These are phyloP conservation scores for Euura lappo DNA, from an alignment of 1,140 invertebrate species.

Conservation along the genomic window DNA sequence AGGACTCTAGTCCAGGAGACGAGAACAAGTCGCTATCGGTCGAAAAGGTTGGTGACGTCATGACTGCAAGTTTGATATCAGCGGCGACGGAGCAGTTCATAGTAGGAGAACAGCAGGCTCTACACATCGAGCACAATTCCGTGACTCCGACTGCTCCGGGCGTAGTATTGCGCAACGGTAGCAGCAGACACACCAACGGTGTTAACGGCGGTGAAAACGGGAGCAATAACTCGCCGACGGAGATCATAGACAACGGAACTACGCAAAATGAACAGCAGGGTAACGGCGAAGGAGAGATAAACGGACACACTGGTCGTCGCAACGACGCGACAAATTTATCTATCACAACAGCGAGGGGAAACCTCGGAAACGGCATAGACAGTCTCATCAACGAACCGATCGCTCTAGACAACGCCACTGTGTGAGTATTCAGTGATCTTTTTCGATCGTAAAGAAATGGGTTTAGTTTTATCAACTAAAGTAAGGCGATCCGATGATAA, in stretches of 20 bases:
- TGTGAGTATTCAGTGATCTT: constrained; percentile 50
- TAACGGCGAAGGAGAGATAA: constrained; percentile 53
- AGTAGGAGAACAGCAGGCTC: constrained; percentile 49
- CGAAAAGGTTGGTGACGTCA: constrained; percentile 50
- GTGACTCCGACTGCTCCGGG: background rate
- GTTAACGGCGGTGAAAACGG: constrained; percentile 45
- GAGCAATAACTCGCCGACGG: constrained; percentile 41
- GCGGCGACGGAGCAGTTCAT: constrained; percentile 57
- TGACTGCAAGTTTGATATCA: constrained; percentile 57
- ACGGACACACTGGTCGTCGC: constrained; percentile 40
- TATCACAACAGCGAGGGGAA: constrained; percentile 22
- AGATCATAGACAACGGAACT: constrained; percentile 43
- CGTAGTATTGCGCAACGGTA: constrained; percentile 51
- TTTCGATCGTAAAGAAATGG: too few species aligned
- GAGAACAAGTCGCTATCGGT: constrained; percentile 46
- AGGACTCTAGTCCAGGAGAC: constrained; percentile 50
- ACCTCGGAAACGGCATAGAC: constrained; percentile 54
- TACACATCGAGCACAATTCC: constrained; percentile 43
- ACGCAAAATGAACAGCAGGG: constrained; percentile 27
- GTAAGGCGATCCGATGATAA: too few species aligned
- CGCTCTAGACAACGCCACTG: constrained; percentile 57
- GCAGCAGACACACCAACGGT: constrained; percentile 50
- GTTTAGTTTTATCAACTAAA: too few species aligned
- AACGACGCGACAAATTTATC: too few species aligned
- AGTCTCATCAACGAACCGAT: constrained; percentile 45